Percentiles rank a stretch among this genome's conserved stretches.
phyloP scores from a whole-genome alignment of 53 echinoderm and acorn worm species.

The Apostichopus leukothele region DNA sequence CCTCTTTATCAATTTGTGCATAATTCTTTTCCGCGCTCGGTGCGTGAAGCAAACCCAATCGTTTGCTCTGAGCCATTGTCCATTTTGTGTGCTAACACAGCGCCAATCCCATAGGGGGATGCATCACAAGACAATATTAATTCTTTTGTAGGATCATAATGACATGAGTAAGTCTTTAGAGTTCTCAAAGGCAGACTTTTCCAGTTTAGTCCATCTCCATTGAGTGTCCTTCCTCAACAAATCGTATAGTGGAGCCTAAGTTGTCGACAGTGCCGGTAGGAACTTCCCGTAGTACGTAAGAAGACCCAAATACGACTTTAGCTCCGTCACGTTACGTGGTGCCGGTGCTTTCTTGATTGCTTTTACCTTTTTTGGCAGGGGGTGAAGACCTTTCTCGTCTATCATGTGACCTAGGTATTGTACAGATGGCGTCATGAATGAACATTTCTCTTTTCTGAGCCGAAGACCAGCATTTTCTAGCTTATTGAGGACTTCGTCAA shows the following conservation, averaged over 20 bases:
- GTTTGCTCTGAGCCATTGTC: slow-evolving; percentile 47
- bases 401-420: slow-evolving; percentile 35
- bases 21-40: not conserved
- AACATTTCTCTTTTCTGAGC: slow-evolving; percentile 52
- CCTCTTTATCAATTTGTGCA: slow-evolving; percentile 8
- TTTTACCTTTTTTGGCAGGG: slow-evolving; percentile 41
- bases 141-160: slow-evolving; percentile 48
- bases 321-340: slow-evolving; percentile 1
- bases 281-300: slow-evolving; percentile 68
- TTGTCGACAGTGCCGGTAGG: slow-evolving; percentile 47
- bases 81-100: slow-evolving; percentile 55
- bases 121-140: slow-evolving; percentile 47
- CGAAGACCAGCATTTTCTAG: slow-evolving; percentile 53
- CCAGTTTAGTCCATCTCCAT: slow-evolving; percentile 50
- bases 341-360: slow-evolving; percentile 50
- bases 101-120: slow-evolving; percentile 57
- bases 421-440: slow-evolving; percentile 33
- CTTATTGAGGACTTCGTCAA: slow-evolving; percentile 29
- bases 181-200: slow-evolving; percentile 52
- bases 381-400: slow-evolving; percentile 48
- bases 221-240: slow-evolving; percentile 45
- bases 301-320: slow-evolving; percentile 58
- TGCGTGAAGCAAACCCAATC: slow-evolving; percentile 27
- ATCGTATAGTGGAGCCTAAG: slow-evolving; percentile 51
- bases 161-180: slow-evolving; percentile 53